A percentile compares a stretch with the other conserved stretches of the same genome.
These are phyloP conservation scores for Hylia prasina DNA, from an alignment of 2,113 vertebrate genomes.

Conservation along the genomic window DNA sequence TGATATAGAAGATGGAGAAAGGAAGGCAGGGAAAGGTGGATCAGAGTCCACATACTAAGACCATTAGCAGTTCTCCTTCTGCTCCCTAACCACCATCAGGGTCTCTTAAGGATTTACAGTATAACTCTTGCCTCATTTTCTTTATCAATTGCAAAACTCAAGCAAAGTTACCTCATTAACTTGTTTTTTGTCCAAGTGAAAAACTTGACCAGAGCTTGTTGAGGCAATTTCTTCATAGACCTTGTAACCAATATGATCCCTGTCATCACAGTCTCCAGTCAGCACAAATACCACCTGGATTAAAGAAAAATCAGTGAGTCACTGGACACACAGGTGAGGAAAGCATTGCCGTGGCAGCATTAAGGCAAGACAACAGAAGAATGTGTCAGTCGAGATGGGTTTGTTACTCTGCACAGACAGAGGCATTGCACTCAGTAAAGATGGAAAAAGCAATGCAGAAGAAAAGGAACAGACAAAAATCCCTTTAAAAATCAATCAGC, in stretches of 20 bases:
- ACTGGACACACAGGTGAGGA: neutral
- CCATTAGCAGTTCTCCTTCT: neutral
- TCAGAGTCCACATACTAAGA: neutral
- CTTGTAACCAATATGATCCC: slow-evolving; percentile 91
- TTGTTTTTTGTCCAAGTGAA: slow-evolving; percentile 97
- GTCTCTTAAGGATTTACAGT: neutral
- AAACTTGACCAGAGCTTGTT: slow-evolving; percentile 97
- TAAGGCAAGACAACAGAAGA: neutral
- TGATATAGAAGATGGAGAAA: neutral
- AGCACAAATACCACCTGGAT: slow-evolving; percentile 94
- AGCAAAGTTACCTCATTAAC: slow-evolving; percentile 91
- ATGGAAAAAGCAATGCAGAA: neutral
- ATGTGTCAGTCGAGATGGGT: neutral
- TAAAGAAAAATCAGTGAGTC: neutral
- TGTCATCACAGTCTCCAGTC: slow-evolving; percentile 96
- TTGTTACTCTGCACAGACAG: neutral
- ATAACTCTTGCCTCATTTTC: neutral
- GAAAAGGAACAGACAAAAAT: neutral
- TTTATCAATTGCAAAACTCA: neutral
- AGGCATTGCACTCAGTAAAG: neutral
- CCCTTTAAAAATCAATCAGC: neutral
- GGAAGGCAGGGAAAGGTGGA: neutral
- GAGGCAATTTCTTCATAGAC: slow-evolving; percentile 98
- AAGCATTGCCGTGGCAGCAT: neutral
- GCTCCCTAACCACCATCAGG: neutral